A percentile compares a stretch with the other conserved stretches of the same genome.
phyloP scores from a whole-genome alignment of 2,113 vertebrate species.

The Tor tambroides region DNA sequence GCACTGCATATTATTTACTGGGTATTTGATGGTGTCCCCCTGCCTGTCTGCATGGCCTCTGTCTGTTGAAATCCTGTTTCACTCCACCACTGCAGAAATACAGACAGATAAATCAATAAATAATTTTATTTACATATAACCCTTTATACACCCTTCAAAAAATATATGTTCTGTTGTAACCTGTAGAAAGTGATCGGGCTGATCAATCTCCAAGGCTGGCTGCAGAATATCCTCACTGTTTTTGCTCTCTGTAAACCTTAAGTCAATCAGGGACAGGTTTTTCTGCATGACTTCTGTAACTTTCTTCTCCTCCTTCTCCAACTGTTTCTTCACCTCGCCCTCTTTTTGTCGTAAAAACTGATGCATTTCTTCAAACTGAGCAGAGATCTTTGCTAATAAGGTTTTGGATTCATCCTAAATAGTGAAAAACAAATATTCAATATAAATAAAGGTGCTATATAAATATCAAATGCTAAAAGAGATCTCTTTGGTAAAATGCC shows the following conservation, averaged over 20 bases:
- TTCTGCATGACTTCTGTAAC: constrained; percentile 48
- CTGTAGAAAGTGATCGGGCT: constrained; percentile 55
- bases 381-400: constrained; percentile 56
- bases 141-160: neutral
- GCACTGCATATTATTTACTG: neutral
- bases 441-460: too few species aligned
- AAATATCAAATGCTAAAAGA: neutral
- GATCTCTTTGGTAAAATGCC: too few species aligned
- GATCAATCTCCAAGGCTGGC: constrained; percentile 40
- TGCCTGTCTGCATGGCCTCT: neutral
- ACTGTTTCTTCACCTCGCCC: constrained; percentile 55
- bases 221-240: constrained; percentile 31
- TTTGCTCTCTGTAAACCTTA: constrained; percentile 46
- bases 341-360: constrained; percentile 63
- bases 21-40: neutral
- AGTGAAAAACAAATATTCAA: neutral
- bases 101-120: too few species aligned
- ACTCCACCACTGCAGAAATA: constrained; percentile 54
- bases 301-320: constrained; percentile 28
- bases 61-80: constrained; percentile 39
- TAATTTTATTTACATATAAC: neutral
- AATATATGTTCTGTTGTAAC: constrained; percentile 1
- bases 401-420: constrained; percentile 44
- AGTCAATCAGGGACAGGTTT: constrained; percentile 25
- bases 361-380: constrained; percentile 66